Conservation (phyloP, 2,888 invertebrate genomes). For the Trichopria drosophilae region DNA sequence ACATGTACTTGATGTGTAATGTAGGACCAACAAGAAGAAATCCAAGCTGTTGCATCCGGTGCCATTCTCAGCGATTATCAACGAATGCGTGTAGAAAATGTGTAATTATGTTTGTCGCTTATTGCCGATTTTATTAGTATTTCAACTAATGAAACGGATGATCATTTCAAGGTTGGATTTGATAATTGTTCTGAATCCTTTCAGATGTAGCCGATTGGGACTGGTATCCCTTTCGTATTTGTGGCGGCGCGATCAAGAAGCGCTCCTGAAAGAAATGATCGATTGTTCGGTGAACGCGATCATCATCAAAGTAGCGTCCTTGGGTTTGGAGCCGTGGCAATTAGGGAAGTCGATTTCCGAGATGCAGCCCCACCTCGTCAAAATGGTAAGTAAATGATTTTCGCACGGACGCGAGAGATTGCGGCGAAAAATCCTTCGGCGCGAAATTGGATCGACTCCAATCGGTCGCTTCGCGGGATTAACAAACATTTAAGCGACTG, state of each 20-base stretch:
- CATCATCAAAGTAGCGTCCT: constrained; percentile 94
- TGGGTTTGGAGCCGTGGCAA: constrained; percentile 89
- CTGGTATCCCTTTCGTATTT: constrained; percentile 89
- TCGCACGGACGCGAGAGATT: constrained; percentile 38
- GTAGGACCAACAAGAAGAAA: constrained; percentile 70
- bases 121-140: no score
- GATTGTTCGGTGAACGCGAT: constrained; percentile 88
- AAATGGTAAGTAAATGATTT: constrained; percentile 67
- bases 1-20: constrained; percentile 47
- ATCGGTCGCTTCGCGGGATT: constrained; percentile 19
- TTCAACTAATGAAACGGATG: no score
- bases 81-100: constrained; percentile 94
- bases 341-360: constrained; percentile 83
- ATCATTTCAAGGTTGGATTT: no score
- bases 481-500: constrained; percentile 25
- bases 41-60: constrained; percentile 95
- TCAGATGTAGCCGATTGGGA: constrained; percentile 85
- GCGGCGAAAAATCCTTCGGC: no score
- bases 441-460: constrained; percentile 37
- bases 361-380: constrained; percentile 82
- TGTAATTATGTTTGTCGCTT: constrained; percentile 82
- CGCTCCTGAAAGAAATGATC: constrained; percentile 96
- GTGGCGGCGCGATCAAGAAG: constrained; percentile 94
- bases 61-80: constrained; percentile 99
- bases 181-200: constrained; percentile 36